Conservation (phyloP, 2,113 vertebrate species). For the Entosphenus tridentatus region DNA sequence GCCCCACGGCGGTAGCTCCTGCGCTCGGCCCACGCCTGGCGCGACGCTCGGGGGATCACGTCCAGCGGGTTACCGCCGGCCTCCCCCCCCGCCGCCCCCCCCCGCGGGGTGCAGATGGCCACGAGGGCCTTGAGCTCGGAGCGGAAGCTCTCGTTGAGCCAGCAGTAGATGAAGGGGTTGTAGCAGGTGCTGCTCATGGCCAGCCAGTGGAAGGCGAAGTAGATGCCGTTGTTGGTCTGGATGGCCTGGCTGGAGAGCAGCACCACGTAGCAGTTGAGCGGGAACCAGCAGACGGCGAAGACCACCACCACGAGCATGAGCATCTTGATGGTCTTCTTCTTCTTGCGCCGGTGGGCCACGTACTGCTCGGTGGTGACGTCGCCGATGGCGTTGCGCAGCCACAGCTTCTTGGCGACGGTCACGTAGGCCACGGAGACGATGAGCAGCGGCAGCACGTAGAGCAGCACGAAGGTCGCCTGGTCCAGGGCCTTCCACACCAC, state of each 20-base stretch:
- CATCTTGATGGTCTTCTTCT: slow-evolving; percentile 66
- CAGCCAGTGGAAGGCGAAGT: slow-evolving; percentile 79
- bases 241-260: slow-evolving; percentile 66
- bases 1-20: too few relatives aligned
- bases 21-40: too few relatives aligned
- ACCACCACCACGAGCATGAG: slow-evolving; percentile 59
- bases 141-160: slow-evolving; percentile 63
- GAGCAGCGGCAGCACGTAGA: slow-evolving; percentile 62
- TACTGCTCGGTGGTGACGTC: slow-evolving; percentile 60
- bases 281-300: slow-evolving; percentile 76
- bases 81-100: slow-evolving; percentile 9
- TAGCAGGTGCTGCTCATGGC: slow-evolving; percentile 89
- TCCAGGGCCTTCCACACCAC: slow-evolving; percentile 79
- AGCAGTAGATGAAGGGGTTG: slow-evolving; percentile 92
- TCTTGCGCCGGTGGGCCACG: slow-evolving; percentile 38
- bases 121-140: slow-evolving; percentile 46
- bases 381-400: slow-evolving; percentile 51
- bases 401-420: slow-evolving; percentile 52
- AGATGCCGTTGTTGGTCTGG: slow-evolving; percentile 45
- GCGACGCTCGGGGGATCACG: too few relatives aligned
- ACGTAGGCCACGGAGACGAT: slow-evolving; percentile 53
- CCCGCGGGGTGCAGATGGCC: slow-evolving; percentile 29
- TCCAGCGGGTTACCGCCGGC: too few relatives aligned
- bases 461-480: slow-evolving; percentile 51
- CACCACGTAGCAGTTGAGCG: slow-evolving; percentile 71